A percentile compares a stretch with the other conserved stretches of the same genome.
Evolutionary conservation across 2,113 vertebrate species (phyloP).

Genomic region (Channa argus): DNA sequence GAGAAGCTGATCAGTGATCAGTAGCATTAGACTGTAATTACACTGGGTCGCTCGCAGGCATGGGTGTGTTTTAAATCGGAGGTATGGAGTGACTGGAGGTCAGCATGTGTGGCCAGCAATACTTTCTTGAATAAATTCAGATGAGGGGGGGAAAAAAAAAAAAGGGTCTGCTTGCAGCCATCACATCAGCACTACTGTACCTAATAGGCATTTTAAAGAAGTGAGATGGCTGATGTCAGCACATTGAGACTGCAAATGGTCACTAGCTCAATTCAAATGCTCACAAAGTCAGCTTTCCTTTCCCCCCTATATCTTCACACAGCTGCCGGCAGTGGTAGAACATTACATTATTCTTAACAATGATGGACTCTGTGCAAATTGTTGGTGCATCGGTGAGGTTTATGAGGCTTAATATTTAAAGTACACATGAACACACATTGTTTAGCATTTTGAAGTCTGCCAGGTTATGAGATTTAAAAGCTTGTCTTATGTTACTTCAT

Average conservation of each 20-base stretch:
- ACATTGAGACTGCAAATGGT: slow-evolving; percentile 37
- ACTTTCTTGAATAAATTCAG: slow-evolving; percentile 43
- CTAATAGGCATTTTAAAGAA: slow-evolving; percentile 60
- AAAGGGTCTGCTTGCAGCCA: slow-evolving; percentile 31
- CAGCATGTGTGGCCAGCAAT: slow-evolving; percentile 34
- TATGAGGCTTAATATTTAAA: not conserved
- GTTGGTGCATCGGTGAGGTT: not conserved
- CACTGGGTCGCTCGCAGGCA: slow-evolving; percentile 31
- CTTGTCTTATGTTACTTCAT: too few species aligned
- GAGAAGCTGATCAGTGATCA: slow-evolving; percentile 35
- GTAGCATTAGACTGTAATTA: slow-evolving; percentile 31
- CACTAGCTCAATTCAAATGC: slow-evolving; percentile 25
- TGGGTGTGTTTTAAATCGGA: slow-evolving; percentile 25
- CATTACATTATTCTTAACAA: slow-evolving; percentile 1
- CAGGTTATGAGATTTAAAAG: too few species aligned
- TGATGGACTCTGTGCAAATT: not conserved
- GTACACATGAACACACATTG: not conserved
- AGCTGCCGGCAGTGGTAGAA: not conserved
- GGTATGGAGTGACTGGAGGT: slow-evolving; percentile 19
- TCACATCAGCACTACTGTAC: slow-evolving; percentile 57
- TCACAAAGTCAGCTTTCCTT: slow-evolving; percentile 15
- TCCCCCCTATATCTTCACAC: not conserved
- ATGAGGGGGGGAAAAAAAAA: slow-evolving; percentile 55
- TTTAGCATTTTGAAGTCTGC: too few species aligned
- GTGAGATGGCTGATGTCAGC: slow-evolving; percentile 62